Conservation (phyloP, 2,113 vertebrate genomes). For the Hipposideros armiger region DNA sequence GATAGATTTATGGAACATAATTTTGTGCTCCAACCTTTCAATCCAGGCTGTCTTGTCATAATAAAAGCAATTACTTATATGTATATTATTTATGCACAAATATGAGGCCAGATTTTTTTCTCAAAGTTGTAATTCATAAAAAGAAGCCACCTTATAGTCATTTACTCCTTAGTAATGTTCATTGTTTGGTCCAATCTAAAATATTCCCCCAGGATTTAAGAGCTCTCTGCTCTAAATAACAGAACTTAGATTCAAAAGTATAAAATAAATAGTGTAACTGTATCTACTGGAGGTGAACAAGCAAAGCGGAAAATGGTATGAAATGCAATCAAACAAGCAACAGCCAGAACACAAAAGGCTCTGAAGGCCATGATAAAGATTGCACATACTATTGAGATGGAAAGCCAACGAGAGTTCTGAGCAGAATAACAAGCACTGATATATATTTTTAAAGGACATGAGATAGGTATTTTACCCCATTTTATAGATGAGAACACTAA, state of each 20-base stretch:
- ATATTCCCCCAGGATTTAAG: not conserved
- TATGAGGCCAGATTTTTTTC: not conserved
- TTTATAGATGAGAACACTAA: not conserved
- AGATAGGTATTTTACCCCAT: not conserved
- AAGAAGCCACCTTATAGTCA: not conserved
- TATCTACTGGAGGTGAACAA: not conserved
- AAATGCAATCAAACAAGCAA: constrained; percentile 16
- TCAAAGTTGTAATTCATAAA: not conserved
- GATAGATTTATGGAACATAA: not conserved
- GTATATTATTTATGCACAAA: not conserved
- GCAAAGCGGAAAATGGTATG: not conserved
- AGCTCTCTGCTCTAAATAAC: not conserved
- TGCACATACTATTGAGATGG: not conserved
- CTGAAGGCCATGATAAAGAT: not conserved
- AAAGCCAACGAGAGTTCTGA: not conserved
- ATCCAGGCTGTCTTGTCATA: not conserved
- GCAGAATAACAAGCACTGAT: not conserved
- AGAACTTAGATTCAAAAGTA: constrained; percentile 45
- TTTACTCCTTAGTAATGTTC: constrained; percentile 6
- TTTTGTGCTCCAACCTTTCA: not conserved
- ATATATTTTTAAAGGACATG: not conserved
- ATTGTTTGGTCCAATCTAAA: not conserved
- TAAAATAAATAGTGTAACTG: not conserved
- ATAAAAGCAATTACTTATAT: not conserved
- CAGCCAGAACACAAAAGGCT: not conserved